Evolutionary conservation across 2,888 invertebrate genomes (phyloP).

Genomic region (Orthonevra nobilis): DNA sequence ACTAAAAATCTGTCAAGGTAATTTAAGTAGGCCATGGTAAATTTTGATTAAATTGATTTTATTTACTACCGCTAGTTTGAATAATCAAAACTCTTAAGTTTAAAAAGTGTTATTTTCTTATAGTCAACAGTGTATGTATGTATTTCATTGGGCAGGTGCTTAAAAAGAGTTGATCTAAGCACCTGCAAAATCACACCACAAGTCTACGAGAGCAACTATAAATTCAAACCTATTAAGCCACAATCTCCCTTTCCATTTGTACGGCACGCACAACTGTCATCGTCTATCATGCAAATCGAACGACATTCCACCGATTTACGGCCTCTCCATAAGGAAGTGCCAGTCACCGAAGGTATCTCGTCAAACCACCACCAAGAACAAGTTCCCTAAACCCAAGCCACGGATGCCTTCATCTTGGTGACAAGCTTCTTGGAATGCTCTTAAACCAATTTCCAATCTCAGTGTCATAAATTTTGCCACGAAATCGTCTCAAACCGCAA

Average conservation of each 20-base stretch:
- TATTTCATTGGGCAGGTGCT: too few species aligned
- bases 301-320: conserved; percentile 29
- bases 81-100: too few species aligned
- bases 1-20: too few species aligned
- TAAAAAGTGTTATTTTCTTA: too few species aligned
- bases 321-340: conserved; percentile 21
- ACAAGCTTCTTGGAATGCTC: background rate
- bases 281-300: conserved; percentile 47
- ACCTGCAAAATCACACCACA: too few species aligned
- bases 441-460: conserved; percentile 22
- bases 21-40: too few species aligned
- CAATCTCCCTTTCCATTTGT: conserved; percentile 8
- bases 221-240: conserved; percentile 44
- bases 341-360: conserved; percentile 23
- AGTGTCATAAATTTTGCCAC: conserved; percentile 54
- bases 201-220: too few species aligned
- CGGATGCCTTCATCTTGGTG: conserved; percentile 7
- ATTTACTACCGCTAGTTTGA: too few species aligned
- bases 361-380: conserved; percentile 21
- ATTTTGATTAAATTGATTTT: too few species aligned
- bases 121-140: too few species aligned
- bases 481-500: conserved; percentile 47
- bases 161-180: too few species aligned
- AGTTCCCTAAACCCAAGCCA: conserved; percentile 17
- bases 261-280: conserved; percentile 3